Percentiles rank a stretch among this genome's conserved stretches.
These are phyloP conservation scores for Leptopilina boulardi DNA, from an alignment of 1,140 invertebrate species.

Conservation along the genomic window DNA sequence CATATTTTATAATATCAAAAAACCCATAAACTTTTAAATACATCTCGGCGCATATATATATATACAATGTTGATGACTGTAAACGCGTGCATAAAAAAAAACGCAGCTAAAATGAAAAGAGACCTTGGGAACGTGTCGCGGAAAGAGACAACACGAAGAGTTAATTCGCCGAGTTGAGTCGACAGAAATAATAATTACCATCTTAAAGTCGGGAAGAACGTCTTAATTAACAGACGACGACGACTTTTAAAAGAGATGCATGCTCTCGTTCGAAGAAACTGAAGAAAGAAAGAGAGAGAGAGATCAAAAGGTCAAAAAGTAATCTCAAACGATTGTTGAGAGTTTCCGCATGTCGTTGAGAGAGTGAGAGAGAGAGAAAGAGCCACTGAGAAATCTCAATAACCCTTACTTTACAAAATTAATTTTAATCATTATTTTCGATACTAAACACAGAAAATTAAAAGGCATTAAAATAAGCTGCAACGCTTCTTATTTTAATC, in stretches of 20 bases:
- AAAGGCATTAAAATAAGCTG: too few relatives aligned
- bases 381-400: slow-evolving; percentile 51
- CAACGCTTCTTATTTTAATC: too few relatives aligned
- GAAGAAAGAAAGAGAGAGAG: too few relatives aligned
- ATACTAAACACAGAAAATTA: too few relatives aligned
- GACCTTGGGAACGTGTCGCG: slow-evolving; percentile 22
- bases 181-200: slow-evolving; percentile 51
- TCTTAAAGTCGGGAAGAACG: slow-evolving; percentile 46
- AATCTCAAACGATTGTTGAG: slow-evolving; percentile 44
- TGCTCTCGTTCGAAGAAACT: slow-evolving; percentile 44
- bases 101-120: not conserved
- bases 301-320: slow-evolving; percentile 53
- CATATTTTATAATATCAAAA: not conserved
- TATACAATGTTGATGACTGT: not conserved
- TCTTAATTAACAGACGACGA: slow-evolving; percentile 62
- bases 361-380: slow-evolving; percentile 25
- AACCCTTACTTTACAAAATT: slow-evolving; percentile 56
- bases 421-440: too few relatives aligned
- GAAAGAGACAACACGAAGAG: slow-evolving; percentile 1
- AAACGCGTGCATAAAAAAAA: not conserved
- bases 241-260: slow-evolving; percentile 41
- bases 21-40: not conserved
- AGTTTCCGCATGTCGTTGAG: slow-evolving; percentile 50
- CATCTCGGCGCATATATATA: not conserved
- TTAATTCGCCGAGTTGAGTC: slow-evolving; percentile 15